These are phyloP conservation scores for Murina feae DNA, from an alignment of 2,113 vertebrate species.

Conservation along the genomic window DNA sequence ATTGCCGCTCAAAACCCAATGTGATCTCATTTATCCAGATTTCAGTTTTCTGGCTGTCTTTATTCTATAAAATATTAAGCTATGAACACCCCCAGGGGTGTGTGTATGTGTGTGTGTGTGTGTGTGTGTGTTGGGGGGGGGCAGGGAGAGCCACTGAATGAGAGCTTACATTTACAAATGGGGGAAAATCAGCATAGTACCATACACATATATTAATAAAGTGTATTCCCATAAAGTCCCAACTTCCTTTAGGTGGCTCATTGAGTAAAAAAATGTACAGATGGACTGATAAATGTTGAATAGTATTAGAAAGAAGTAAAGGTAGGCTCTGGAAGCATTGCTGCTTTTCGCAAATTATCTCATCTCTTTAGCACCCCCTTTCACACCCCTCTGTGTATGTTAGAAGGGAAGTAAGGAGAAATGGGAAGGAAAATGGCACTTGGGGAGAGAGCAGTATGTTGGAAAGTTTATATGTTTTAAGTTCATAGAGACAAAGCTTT, in stretches of 20 bases:
- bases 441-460: not conserved
- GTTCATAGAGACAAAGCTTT: not conserved
- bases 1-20: not conserved
- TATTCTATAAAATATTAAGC: not conserved
- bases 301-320: not conserved
- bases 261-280: not conserved
- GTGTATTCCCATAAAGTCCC: no score
- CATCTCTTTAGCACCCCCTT: not conserved
- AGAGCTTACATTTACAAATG: not conserved
- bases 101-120: no score
- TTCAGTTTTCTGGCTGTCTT: not conserved
- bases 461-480: not conserved
- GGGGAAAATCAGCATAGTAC: fast-evolving
- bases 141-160: not conserved
- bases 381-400: not conserved
- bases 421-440: not conserved
- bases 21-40: not conserved
- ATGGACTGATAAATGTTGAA: no score
- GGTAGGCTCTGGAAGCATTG: fast-evolving
- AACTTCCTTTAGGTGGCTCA: not conserved
- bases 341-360: not conserved
- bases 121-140: not conserved
- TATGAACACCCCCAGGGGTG: not conserved
- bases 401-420: not conserved
- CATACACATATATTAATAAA: no score